Evolutionary conservation across 2,888 invertebrate genomes (phyloP).

Genomic region (Apodemia mormo): DNA sequence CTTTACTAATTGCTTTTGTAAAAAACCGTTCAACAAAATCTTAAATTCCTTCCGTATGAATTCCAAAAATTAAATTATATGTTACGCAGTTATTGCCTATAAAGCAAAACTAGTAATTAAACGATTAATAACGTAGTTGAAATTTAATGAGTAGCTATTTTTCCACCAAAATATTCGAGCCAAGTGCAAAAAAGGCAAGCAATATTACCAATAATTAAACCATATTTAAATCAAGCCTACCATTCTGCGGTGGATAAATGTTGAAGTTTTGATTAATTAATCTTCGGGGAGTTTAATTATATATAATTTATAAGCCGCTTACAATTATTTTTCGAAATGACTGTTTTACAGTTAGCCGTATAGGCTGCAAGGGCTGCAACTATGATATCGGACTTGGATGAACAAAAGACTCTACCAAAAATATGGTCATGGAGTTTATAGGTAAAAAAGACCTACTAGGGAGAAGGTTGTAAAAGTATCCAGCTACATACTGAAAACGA

Average conservation of each 20-base stretch:
- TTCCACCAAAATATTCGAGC: conserved; percentile 19
- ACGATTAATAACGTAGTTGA: conserved; percentile 41
- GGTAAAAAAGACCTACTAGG: too few relatives aligned
- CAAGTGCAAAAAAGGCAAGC: not conserved
- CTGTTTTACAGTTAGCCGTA: too few relatives aligned
- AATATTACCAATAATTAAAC: conserved; percentile 18
- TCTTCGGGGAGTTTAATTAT: not conserved
- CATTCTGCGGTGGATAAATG: not conserved
- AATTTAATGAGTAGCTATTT: conserved; percentile 43
- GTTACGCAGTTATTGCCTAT: not conserved
- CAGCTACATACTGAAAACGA: too few relatives aligned
- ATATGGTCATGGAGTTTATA: too few relatives aligned
- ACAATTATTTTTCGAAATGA: too few relatives aligned
- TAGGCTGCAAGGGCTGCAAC: too few relatives aligned
- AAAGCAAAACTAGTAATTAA: conserved; percentile 1
- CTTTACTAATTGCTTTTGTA: too few relatives aligned
- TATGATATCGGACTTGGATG: too few relatives aligned
- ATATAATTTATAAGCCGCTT: not conserved
- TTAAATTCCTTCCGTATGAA: too few relatives aligned
- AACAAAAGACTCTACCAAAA: too few relatives aligned
- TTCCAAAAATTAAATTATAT: not conserved
- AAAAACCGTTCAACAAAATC: too few relatives aligned
- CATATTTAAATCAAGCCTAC: not conserved
- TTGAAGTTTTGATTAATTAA: not conserved
- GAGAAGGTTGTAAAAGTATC: too few relatives aligned